Conservation (phyloP, 2,888 invertebrate genomes). For the Leucoma salicis region DNA sequence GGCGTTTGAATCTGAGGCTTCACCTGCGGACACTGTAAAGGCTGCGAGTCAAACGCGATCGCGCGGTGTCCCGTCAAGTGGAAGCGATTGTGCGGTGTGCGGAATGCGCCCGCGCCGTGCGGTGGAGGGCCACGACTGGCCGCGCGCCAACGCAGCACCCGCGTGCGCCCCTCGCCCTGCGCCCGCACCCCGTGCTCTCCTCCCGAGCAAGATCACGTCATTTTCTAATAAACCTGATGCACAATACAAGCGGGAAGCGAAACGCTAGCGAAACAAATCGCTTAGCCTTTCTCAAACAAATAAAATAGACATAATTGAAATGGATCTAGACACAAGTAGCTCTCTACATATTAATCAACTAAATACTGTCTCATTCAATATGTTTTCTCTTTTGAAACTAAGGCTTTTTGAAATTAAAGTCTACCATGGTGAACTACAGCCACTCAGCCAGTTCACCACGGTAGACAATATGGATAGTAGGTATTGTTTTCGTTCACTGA, state of each 20-base stretch:
- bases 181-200: conserved; percentile 48
- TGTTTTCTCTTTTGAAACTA: no score
- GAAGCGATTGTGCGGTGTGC: conserved; percentile 63
- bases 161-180: conserved; percentile 39
- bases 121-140: conserved; percentile 62
- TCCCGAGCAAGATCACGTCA: conserved; percentile 68
- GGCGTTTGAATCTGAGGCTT: conserved; percentile 29
- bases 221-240: conserved; percentile 44
- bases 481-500: no score
- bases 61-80: conserved; percentile 58
- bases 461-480: no score
- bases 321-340: no score
- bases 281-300: no score
- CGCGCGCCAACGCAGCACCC: conserved; percentile 49
- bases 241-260: conserved; percentile 31
- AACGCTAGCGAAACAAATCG: neutral
- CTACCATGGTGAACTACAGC: no score
- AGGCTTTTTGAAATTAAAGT: no score
- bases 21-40: conserved; percentile 11
- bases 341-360: no score
- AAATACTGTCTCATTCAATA: no score
- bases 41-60: conserved; percentile 27
- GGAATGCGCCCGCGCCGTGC: conserved; percentile 63
- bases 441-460: no score
- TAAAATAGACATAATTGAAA: no score